Percentiles rank a stretch among this genome's conserved stretches.
These are phyloP conservation scores for Echinometra lucunter DNA, from an alignment of 53 echinoderm and acorn worm genomes.

Conservation along the genomic window DNA sequence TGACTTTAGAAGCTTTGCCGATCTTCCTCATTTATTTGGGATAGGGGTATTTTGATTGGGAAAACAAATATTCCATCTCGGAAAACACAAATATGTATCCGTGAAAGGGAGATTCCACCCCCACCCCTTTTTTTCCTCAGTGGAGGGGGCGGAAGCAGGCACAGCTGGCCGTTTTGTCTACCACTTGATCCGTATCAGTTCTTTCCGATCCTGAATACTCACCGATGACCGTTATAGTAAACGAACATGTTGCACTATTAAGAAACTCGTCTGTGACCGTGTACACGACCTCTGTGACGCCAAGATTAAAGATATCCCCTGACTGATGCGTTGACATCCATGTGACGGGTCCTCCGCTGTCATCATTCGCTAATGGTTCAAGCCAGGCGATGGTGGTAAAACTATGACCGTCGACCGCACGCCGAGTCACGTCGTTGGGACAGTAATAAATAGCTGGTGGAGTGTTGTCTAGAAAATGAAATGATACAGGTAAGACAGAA, in stretches of 20 bases:
- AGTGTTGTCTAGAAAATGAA: conserved; percentile 52
- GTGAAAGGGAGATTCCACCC: too few species aligned
- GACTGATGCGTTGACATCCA: conserved; percentile 5
- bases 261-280: conserved; percentile 54
- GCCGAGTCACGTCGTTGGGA: background rate
- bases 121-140: too few species aligned
- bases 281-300: conserved; percentile 57
- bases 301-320: conserved; percentile 20
- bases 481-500: background rate
- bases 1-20: too few species aligned
- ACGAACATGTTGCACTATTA: conserved; percentile 41
- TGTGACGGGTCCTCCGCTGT: background rate
- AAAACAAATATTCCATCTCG: too few species aligned
- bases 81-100: too few species aligned
- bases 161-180: too few species aligned
- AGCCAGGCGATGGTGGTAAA: conserved; percentile 50
- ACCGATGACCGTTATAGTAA: conserved; percentile 41
- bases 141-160: too few species aligned
- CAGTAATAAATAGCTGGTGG: conserved; percentile 18
- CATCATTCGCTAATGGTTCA: background rate
- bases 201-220: background rate
- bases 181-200: too few species aligned
- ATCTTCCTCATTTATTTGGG: too few species aligned
- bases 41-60: too few species aligned
- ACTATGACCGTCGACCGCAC: background rate